These are phyloP conservation scores for Leptinotarsa haldemani DNA, from an alignment of 2,888 invertebrate genomes.

Conservation along the genomic window DNA sequence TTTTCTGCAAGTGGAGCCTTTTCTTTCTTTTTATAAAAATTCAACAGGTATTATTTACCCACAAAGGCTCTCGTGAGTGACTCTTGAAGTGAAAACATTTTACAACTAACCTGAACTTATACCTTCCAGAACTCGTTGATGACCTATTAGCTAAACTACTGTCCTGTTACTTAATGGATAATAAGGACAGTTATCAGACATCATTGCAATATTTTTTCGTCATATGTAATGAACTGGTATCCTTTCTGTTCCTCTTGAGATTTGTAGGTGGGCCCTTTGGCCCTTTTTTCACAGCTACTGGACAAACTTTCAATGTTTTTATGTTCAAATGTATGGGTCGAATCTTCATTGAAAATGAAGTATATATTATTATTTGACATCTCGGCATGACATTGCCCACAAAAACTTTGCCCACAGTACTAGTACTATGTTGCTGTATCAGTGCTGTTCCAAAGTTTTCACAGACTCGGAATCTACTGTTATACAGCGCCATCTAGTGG, in stretches of 20 bases:
- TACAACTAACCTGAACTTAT: neutral
- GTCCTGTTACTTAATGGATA: neutral
- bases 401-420: too few species aligned
- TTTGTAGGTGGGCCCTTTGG: too few species aligned
- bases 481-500: too few species aligned
- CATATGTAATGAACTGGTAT: neutral
- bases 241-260: neutral
- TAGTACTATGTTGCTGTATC: too few species aligned
- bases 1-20: neutral
- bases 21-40: neutral
- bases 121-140: too few species aligned
- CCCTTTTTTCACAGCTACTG: too few species aligned
- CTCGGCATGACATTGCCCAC: neutral
- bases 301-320: neutral
- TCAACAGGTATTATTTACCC: neutral
- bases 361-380: neutral
- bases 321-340: neutral
- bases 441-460: too few species aligned
- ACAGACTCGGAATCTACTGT: too few species aligned
- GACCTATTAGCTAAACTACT: neutral
- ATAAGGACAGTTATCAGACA: neutral
- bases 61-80: neutral
- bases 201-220: neutral
- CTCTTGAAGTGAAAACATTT: neutral
- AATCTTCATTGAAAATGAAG: neutral